Percentiles rank a stretch among this genome's conserved stretches.
Conservation (phyloP, 92 coral and sea anemone genomes). For the Porites lobata region DNA sequence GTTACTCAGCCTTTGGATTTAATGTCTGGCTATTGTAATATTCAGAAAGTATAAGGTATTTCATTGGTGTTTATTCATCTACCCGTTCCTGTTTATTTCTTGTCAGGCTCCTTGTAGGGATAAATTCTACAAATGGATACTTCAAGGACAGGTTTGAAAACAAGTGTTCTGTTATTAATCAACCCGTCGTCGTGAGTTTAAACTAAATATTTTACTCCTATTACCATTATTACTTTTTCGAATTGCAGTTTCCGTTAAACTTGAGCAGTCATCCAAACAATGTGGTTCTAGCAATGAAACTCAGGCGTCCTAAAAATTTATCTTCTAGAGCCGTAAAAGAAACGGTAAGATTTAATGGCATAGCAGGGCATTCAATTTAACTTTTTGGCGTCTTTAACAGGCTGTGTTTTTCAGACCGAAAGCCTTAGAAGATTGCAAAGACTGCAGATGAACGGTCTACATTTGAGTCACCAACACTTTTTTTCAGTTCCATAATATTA, state of each 20-base stretch:
- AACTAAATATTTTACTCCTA: no score
- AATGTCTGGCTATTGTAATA: background rate
- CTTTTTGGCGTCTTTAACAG: no score
- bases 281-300: constrained; percentile 16
- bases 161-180: background rate
- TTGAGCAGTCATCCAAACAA: background rate
- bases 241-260: background rate
- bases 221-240: no score
- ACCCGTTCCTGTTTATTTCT: background rate
- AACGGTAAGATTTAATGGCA: background rate
- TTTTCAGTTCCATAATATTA: no score
- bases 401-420: no score
- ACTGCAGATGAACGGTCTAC: no score
- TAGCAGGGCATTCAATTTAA: background rate
- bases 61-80: background rate
- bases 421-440: no score
- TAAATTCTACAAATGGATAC: background rate
- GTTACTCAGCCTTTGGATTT: background rate
- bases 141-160: constrained; percentile 19
- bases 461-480: no score
- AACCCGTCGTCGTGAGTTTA: no score
- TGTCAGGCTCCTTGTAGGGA: background rate
- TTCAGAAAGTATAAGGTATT: background rate
- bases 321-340: background rate
- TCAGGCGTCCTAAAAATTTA: background rate